phyloP scores from a whole-genome alignment of 2,113 vertebrate species.

The Hucho hucho region DNA sequence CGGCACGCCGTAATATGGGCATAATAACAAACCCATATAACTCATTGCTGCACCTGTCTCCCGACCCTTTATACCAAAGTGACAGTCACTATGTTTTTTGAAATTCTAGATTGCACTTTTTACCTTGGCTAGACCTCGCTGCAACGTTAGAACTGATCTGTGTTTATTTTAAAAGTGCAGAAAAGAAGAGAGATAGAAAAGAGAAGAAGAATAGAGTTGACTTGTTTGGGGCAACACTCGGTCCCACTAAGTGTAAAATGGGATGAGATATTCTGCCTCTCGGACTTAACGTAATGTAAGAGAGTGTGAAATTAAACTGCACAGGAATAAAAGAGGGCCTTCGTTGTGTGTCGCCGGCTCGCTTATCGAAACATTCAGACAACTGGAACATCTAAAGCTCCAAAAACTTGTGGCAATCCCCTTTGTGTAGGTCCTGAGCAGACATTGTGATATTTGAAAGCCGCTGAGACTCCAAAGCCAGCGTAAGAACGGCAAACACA shows the following conservation, averaged over 20 bases:
- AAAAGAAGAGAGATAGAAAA: slow-evolving; percentile 27
- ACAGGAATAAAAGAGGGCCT: slow-evolving; percentile 63
- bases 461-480: slow-evolving; percentile 67
- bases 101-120: slow-evolving; percentile 41
- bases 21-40: too few species aligned
- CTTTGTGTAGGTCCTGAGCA: slow-evolving; percentile 72
- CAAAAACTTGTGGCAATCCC: slow-evolving; percentile 76
- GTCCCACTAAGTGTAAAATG: slow-evolving; percentile 74
- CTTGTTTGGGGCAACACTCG: slow-evolving; percentile 69
- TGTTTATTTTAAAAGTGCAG: slow-evolving; percentile 76
- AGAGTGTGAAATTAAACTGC: slow-evolving; percentile 80
- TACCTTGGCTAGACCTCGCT: slow-evolving; percentile 36
- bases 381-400: slow-evolving; percentile 80
- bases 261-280: slow-evolving; percentile 78
- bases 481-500: slow-evolving; percentile 69
- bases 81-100: too few species aligned
- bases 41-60: too few species aligned
- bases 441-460: slow-evolving; percentile 75
- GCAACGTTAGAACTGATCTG: slow-evolving; percentile 48
- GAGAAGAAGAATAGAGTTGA: slow-evolving; percentile 69
- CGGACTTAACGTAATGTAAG: slow-evolving; percentile 78
- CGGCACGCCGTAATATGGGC: too few species aligned
- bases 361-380: slow-evolving; percentile 80
- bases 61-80: too few species aligned
- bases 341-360: slow-evolving; percentile 67